Base-by-base conservation (phyloP, 2,888 invertebrate genomes). In the Drosophila merina region DNA sequence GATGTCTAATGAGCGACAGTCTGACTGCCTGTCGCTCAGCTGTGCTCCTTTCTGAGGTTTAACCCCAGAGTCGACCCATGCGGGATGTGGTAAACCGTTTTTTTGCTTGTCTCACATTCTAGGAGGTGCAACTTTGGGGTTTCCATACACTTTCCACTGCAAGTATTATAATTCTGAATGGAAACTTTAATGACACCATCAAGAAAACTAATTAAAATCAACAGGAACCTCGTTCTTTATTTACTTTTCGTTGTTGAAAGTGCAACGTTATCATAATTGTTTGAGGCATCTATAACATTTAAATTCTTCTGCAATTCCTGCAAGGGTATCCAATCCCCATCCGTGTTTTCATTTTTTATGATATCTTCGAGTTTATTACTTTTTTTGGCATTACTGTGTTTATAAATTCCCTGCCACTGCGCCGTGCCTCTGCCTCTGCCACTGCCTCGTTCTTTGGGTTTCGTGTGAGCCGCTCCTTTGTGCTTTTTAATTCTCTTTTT, bases 1-100 rank as follows among this genome's bases (percentile, higher is more conserved):
- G 68, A 75, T 70, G 68, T 72, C 78, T 76, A 81, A 76, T 77
- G 74, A 80, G 75, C 75, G 76, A 50, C 62, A 59, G 63, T 42
- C 47, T 57, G 71, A 50, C 64, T 64, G 60, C 31, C 63, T 72
- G 72, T 66, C 50, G 64, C 76, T 78, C 76, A 78, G 76, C 76
- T 78, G 73, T 56, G 75, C 58, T 60, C 38, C 10, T 47, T 59
- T 58, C 57, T 38, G 45, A 12, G 45, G 36, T 25, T 60, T 30
- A 58, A 14, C 58, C 45, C 42, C 48, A 20, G 26, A 14, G 14
- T 14, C 14, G 14, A 14, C 14, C 36, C 31, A 50, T 58, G 57
- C 49, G 49, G 67, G 38, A 68, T 68, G 68, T 64, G 68, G 68
- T 51, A 40, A 57, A 68, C 57, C 40, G 30, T 51, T 57, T 68